Evolutionary conservation across 2,888 invertebrate species (phyloP).

Genomic region (Hirtodrosophila cameraria): DNA sequence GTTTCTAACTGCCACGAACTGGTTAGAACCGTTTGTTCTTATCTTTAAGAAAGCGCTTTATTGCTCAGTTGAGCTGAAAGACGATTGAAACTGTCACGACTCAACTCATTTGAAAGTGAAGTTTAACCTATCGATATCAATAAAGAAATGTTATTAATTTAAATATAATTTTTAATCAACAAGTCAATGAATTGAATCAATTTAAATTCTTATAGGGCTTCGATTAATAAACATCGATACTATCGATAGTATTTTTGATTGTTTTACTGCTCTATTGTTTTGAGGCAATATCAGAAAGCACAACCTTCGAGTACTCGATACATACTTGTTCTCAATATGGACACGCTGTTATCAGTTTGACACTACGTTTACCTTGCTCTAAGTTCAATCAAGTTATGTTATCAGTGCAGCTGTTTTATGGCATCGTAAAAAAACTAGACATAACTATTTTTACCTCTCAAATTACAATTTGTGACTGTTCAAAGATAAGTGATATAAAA

Average conservation of each 20-base stretch:
- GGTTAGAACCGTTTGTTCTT: conserved; percentile 34
- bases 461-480: conserved; percentile 25
- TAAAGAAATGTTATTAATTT: too few relatives aligned
- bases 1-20: conserved; percentile 37
- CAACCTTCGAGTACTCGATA: background rate
- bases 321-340: background rate
- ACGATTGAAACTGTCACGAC: too few relatives aligned
- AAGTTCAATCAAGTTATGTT: conserved; percentile 13
- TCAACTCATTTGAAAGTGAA: too few relatives aligned
- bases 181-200: too few relatives aligned
- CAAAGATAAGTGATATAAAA: conserved; percentile 8
- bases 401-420: conserved; percentile 21
- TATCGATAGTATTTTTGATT: too few relatives aligned
- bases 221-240: too few relatives aligned
- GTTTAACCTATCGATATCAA: too few relatives aligned
- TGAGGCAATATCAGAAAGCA: background rate
- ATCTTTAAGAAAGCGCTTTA: conserved; percentile 8
- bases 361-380: conserved; percentile 17
- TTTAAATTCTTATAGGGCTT: too few relatives aligned
- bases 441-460: conserved; percentile 12
- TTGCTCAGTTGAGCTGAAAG: too few relatives aligned
- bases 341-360: conserved; percentile 30
- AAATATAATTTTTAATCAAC: too few relatives aligned
- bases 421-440: background rate
- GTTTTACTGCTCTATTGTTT: background rate